A percentile compares a stretch with the other conserved stretches of the same genome.
Conservation (phyloP, 2,797 vertebrate genomes). For the Enteromius trimaculatus region DNA sequence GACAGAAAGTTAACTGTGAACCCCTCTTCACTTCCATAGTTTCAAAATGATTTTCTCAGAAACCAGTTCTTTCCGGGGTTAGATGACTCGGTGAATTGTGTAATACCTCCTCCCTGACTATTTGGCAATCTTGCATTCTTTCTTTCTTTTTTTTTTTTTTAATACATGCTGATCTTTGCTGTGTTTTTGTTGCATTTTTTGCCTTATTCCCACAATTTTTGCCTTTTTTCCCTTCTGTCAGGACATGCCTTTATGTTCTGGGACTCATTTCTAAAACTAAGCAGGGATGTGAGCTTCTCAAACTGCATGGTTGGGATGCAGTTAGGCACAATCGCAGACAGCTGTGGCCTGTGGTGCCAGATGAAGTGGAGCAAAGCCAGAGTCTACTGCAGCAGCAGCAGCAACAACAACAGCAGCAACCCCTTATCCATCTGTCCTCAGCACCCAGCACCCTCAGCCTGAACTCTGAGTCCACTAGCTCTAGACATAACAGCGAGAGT, state of each 20-base stretch:
- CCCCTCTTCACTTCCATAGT: not conserved
- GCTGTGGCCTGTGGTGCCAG: slow-evolving; percentile 94
- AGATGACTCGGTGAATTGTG: not conserved
- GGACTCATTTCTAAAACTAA: slow-evolving; percentile 96
- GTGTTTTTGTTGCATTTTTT: not conserved
- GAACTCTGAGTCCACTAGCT: slow-evolving; percentile 96
- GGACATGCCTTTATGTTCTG: slow-evolving; percentile 81
- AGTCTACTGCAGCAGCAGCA: slow-evolving; percentile 72
- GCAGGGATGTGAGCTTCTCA: slow-evolving; percentile 95
- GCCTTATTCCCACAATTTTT: not conserved
- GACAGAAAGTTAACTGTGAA: not conserved
- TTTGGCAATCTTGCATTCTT: not conserved
- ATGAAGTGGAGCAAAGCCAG: slow-evolving; percentile 88
- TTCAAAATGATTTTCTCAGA: slow-evolving; percentile 10
- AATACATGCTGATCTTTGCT: not conserved
- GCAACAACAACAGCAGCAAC: slow-evolving; percentile 78
- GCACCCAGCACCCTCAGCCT: slow-evolving; percentile 95
- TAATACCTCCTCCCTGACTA: not conserved
- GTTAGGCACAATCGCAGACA: slow-evolving; percentile 95
- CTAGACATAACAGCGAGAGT: slow-evolving; percentile 97
- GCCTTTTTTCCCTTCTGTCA: slow-evolving; percentile 45
- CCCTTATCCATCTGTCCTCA: slow-evolving; percentile 90
- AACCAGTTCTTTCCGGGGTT: not conserved
- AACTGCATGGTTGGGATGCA: slow-evolving; percentile 93
- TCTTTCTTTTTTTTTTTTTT: not conserved